These are phyloP conservation scores for Ceryle rudis DNA, from an alignment of 2,797 vertebrate species.

Conservation along the genomic window DNA sequence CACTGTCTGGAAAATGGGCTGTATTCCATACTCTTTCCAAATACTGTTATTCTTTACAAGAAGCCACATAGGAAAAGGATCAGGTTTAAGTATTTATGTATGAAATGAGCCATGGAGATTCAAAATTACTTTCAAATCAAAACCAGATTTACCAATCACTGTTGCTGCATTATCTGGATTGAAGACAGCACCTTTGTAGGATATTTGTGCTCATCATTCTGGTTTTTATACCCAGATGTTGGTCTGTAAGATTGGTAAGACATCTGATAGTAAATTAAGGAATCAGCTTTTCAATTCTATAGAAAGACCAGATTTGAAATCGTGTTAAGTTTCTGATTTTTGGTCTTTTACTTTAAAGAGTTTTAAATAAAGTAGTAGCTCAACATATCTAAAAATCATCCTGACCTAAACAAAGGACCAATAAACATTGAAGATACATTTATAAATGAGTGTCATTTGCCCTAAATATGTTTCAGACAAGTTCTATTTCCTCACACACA, in stretches of 20 bases:
- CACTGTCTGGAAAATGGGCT: conserved; percentile 11
- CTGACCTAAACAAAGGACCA: not conserved
- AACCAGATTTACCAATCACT: not conserved
- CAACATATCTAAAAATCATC: not conserved
- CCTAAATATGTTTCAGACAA: not conserved
- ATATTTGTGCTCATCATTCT: not conserved
- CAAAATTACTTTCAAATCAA: conserved; percentile 44
- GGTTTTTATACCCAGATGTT: not conserved
- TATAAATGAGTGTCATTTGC: not conserved
- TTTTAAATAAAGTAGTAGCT: not conserved
- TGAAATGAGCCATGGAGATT: not conserved
- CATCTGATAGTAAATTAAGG: not conserved
- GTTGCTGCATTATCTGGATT: not conserved
- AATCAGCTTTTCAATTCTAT: not conserved
- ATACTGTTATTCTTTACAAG: not conserved
- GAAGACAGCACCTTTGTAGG: not conserved
- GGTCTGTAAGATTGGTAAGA: not conserved
- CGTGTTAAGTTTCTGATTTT: not conserved
- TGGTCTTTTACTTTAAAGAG: not conserved
- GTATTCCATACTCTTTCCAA: conserved; percentile 8
- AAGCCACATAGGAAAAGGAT: conserved; percentile 15
- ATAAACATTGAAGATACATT: not conserved
- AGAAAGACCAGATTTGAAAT: not conserved
- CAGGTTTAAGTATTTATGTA: conserved; percentile 14
- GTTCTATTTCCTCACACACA: not conserved